Percentiles rank a stretch among this genome's conserved stretches.
phyloP scores from a whole-genome alignment of 2,113 vertebrate genomes.

The Willisornis vidua region DNA sequence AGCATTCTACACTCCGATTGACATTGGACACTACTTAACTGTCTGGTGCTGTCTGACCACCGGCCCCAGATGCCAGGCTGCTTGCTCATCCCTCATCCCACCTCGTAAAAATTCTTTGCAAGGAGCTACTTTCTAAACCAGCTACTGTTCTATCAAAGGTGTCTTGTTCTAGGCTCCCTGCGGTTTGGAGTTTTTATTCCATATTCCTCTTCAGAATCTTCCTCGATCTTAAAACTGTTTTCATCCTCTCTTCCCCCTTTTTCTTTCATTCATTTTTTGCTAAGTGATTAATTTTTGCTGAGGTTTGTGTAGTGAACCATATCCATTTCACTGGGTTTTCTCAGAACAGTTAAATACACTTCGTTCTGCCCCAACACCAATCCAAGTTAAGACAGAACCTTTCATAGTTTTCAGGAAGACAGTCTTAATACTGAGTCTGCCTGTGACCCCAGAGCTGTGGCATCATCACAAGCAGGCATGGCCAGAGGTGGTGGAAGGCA shows the following conservation, averaged over 20 bases:
- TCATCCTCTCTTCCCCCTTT: neutral
- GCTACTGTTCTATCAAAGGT: neutral
- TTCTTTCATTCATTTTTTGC: neutral
- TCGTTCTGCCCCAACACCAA: neutral
- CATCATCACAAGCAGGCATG: neutral
- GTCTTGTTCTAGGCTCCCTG: neutral
- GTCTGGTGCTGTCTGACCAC: neutral
- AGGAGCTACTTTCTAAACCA: constrained; percentile 11
- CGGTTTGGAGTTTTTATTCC: neutral
- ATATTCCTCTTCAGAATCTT: neutral
- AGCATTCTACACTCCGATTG: neutral
- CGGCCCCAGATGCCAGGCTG: neutral
- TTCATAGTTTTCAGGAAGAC: neutral
- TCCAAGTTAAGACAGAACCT: neutral
- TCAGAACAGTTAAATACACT: neutral
- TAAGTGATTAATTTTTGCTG: neutral
- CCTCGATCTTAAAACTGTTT: neutral
- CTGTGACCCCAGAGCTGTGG: neutral
- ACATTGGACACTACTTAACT: neutral
- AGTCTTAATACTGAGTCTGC: neutral
- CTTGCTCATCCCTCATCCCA: constrained; percentile 15
- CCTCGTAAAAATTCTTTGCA: constrained; percentile 4
- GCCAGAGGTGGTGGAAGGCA: neutral
- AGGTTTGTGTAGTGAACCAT: neutral
- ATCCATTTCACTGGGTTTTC: neutral